These are phyloP conservation scores for Danio aesculapii DNA, from an alignment of 2,797 vertebrate genomes.

Conservation along the genomic window DNA sequence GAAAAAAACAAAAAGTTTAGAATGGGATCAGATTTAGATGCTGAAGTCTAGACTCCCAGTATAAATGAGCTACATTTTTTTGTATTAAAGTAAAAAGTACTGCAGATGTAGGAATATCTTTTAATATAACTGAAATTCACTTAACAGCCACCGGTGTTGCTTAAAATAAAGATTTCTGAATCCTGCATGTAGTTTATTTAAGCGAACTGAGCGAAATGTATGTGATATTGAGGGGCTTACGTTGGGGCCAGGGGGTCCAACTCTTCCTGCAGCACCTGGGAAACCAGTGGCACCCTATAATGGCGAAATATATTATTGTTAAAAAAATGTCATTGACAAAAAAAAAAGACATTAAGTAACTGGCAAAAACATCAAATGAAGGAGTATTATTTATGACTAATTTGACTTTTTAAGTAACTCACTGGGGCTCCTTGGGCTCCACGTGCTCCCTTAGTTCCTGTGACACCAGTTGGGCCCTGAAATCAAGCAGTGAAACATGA, in stretches of 20 bases:
- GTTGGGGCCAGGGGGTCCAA: conserved; percentile 92
- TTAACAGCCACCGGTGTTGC: no score
- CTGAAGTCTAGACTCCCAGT: neutral
- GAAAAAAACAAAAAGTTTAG: neutral
- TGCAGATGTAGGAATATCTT: no score
- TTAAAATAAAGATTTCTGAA: no score
- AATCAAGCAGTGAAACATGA: conserved; percentile 50
- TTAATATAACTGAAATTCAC: no score
- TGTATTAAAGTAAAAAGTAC: no score
- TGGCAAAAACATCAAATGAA: neutral
- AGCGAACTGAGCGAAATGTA: neutral
- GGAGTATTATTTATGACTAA: neutral
- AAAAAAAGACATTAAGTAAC: neutral
- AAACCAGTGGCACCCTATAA: conserved; percentile 93
- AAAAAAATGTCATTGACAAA: neutral
- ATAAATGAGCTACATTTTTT: neutral
- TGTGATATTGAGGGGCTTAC: conserved; percentile 77
- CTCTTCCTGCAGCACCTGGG: conserved; percentile 94
- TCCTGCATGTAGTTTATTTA: no score
- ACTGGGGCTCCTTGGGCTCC: conserved; percentile 94
- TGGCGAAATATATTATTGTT: conserved; percentile 26
- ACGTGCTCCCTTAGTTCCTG: conserved; percentile 92
- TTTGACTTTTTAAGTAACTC: conserved; percentile 69
- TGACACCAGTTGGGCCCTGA: conserved; percentile 93
- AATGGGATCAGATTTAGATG: neutral